These are phyloP conservation scores for Gandaritis pyraliata DNA, from an alignment of 2,888 invertebrate genomes.

Conservation along the genomic window DNA sequence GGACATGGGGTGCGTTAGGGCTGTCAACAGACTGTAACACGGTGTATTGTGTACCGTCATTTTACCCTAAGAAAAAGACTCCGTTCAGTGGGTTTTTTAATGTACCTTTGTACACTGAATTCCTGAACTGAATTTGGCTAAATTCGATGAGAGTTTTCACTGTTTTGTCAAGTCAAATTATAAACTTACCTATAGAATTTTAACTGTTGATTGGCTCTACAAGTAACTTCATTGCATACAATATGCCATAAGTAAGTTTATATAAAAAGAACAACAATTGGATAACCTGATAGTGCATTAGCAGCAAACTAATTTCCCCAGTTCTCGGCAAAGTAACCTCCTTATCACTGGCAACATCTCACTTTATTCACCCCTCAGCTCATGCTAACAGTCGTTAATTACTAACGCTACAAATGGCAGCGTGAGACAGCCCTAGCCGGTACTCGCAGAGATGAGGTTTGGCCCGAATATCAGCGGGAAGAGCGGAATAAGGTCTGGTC, in stretches of 20 bases:
- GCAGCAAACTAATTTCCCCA: background rate
- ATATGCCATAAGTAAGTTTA: too few relatives aligned
- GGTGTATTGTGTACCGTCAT: too few relatives aligned
- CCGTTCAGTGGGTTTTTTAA: too few relatives aligned
- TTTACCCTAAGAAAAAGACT: too few relatives aligned
- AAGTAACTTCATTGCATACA: too few relatives aligned
- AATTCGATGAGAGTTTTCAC: too few relatives aligned
- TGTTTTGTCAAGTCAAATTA: too few relatives aligned
- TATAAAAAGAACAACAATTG: background rate
- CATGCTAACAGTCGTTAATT: constrained; percentile 32
- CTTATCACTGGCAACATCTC: constrained; percentile 20
- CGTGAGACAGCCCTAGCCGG: constrained; percentile 28
- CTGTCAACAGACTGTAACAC: constrained; percentile 1
- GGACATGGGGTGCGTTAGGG: constrained; percentile 29
- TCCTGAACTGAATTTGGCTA: too few relatives aligned
- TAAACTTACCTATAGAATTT: too few relatives aligned
- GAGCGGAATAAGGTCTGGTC: background rate
- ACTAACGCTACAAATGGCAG: constrained; percentile 20
- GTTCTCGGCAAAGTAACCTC: constrained; percentile 3
- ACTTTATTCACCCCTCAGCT: constrained; percentile 19
- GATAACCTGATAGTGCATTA: too few relatives aligned
- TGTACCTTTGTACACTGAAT: too few relatives aligned
- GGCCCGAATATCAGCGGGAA: constrained; percentile 8
- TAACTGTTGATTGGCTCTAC: too few relatives aligned
- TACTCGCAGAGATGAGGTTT: constrained; percentile 14